Evolutionary conservation across 2,113 vertebrate genomes (phyloP).

Genomic region (Otis tarda): DNA sequence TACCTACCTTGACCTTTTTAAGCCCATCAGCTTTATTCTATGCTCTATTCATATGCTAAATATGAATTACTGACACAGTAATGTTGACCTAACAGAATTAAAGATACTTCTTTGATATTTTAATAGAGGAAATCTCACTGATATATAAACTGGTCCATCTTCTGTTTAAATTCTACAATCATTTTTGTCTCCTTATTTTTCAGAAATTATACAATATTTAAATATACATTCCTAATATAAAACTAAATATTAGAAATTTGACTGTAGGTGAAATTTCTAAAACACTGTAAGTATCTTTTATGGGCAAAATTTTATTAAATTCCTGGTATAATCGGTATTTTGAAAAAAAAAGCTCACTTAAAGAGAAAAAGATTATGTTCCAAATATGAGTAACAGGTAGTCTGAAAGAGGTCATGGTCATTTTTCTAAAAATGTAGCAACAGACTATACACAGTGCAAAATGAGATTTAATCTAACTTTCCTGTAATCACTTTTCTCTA

Average conservation of each 20-base stretch:
- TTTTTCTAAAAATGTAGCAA: neutral
- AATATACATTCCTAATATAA: neutral
- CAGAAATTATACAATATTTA: neutral
- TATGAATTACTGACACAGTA: neutral
- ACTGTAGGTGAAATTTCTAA: neutral
- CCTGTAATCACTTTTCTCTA: neutral
- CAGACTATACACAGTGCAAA: neutral
- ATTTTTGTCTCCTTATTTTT: neutral
- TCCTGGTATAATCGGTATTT: neutral
- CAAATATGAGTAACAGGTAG: neutral
- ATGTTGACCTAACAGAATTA: neutral
- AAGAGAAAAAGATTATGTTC: neutral
- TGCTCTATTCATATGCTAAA: neutral
- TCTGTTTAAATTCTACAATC: neutral
- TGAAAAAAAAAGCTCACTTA: neutral
- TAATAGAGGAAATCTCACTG: neutral
- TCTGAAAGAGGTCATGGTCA: neutral
- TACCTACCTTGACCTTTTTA: neutral
- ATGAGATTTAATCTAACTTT: neutral
- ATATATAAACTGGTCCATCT: neutral
- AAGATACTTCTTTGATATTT: neutral
- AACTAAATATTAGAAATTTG: neutral
- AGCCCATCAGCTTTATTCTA: neutral
- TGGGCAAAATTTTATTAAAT: neutral
- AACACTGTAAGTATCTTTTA: neutral